Base-by-base conservation (phyloP, 92 coral and sea anemone species). In the Plumapathes pennacea region DNA sequence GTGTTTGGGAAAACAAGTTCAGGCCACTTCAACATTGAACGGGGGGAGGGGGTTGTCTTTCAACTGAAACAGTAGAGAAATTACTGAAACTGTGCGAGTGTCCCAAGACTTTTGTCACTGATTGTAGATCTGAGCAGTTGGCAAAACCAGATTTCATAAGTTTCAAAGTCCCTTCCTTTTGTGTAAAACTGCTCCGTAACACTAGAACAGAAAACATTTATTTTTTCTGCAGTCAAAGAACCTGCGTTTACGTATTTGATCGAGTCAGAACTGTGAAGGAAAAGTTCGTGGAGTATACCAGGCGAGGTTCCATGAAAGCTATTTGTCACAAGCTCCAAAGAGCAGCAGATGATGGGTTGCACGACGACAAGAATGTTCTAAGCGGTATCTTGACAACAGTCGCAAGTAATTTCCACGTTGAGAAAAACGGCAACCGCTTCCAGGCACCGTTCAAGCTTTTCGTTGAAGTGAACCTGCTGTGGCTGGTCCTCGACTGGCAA, bases 401-500 rank as follows among this genome's bases (percentile, higher is more conserved):
- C 13, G 30, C 72, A 17, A 62, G 27, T 22, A 62, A 73, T 46
- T 53, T 62, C 26, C 72, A 73, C 54, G 72, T 73, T 13, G 41
- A 73, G 22, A 73, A 63, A 40, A 51, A 62, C 25, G 81, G 81
- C 18, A 41, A 26, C 37, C 64, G 72, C 0, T 62, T 42, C 44
- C 45, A 62, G 51, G 20, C 57, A 1, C 27, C 72, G 4, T 62
- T 73, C 11, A 51, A 73, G 32, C 43, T 42, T 21, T 73, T 62
- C 46, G 41, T 73, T 12, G 80, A 72, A 30, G 62, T 72, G 52
- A 9, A 60, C 17, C 28, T 72, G 41, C 12, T 41, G 13, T 72
- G 71, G 70, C 70, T 5, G 80, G 80, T 1, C 80, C 63, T 3
- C n/a, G 80, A 38, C 27, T 72, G 17, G 80, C 70, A 5, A 60